These are phyloP conservation scores for Thomomys bottae DNA, from an alignment of 2,113 vertebrate species.

Conservation along the genomic window DNA sequence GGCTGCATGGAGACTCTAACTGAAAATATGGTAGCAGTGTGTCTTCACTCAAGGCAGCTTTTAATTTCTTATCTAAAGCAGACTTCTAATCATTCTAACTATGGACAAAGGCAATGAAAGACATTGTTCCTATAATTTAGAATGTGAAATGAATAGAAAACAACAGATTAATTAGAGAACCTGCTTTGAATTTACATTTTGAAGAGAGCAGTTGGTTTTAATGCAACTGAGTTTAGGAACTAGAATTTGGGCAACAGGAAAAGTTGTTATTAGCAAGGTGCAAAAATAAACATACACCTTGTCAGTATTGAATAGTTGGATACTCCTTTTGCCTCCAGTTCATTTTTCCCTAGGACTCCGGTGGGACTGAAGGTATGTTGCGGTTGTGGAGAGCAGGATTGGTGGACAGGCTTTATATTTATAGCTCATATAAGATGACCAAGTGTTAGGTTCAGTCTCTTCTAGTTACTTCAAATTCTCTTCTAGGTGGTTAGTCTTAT, in stretches of 20 bases:
- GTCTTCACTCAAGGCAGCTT: neutral
- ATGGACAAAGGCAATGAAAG: conserved; percentile 24
- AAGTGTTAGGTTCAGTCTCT: neutral
- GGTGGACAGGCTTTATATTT: neutral
- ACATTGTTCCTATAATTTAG: conserved; percentile 21
- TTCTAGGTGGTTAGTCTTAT: neutral
- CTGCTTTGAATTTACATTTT: conserved; percentile 55
- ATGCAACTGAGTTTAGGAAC: conserved; percentile 45
- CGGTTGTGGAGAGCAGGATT: neutral
- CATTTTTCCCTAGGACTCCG: neutral
- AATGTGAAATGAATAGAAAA: conserved; percentile 57
- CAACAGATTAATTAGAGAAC: conserved; percentile 66
- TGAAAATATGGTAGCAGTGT: neutral
- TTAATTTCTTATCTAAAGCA: neutral
- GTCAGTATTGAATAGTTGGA: neutral
- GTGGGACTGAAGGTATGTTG: neutral
- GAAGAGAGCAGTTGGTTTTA: conserved; percentile 45
- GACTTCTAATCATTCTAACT: conserved; percentile 7
- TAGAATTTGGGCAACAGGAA: neutral
- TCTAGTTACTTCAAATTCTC: neutral
- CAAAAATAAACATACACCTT: neutral
- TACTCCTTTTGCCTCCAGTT: neutral
- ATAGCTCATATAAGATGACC: neutral
- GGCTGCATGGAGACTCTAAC: no score
- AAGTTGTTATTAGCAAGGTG: neutral